phyloP scores from a whole-genome alignment of 2,888 invertebrate genomes.

The Esperia sulphurella region DNA sequence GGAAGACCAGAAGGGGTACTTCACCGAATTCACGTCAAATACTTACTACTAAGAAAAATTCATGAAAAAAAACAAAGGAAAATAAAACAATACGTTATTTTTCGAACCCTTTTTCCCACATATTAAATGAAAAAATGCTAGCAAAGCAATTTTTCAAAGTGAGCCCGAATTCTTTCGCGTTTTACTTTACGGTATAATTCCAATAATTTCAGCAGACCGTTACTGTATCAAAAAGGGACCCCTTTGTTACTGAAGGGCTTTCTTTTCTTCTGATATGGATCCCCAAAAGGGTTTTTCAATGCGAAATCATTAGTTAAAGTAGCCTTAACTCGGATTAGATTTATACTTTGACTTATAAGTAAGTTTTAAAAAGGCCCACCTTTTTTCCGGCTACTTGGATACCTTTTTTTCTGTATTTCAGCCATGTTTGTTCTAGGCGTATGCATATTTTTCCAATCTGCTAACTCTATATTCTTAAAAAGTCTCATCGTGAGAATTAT shows the following conservation, averaged over 20 bases:
- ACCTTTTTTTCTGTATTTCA: too few relatives aligned
- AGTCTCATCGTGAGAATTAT: too few relatives aligned
- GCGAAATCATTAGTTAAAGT: constrained; percentile 14
- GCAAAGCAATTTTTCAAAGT: not conserved
- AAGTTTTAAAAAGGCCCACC: not conserved
- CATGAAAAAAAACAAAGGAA: too few relatives aligned
- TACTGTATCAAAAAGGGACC: not conserved
- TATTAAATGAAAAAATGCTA: not conserved
- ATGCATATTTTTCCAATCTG: too few relatives aligned
- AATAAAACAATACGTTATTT: too few relatives aligned
- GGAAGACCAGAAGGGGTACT: too few relatives aligned
- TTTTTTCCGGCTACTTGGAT: too few relatives aligned
- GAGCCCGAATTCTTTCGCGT: constrained; percentile 18
- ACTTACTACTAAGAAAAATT: too few relatives aligned
- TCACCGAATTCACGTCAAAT: too few relatives aligned
- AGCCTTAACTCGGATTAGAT: not conserved
- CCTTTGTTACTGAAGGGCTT: constrained; percentile 2
- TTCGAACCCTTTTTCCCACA: too few relatives aligned
- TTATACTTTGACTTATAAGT: not conserved
- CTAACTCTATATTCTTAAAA: too few relatives aligned
- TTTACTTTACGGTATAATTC: not conserved
- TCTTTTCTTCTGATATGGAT: constrained; percentile 3
- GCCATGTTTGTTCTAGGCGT: too few relatives aligned
- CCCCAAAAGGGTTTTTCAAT: constrained; percentile 13
- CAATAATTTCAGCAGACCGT: not conserved